These are phyloP conservation scores for Solenopsis invicta DNA, from an alignment of 1,140 invertebrate genomes.

Conservation along the genomic window DNA sequence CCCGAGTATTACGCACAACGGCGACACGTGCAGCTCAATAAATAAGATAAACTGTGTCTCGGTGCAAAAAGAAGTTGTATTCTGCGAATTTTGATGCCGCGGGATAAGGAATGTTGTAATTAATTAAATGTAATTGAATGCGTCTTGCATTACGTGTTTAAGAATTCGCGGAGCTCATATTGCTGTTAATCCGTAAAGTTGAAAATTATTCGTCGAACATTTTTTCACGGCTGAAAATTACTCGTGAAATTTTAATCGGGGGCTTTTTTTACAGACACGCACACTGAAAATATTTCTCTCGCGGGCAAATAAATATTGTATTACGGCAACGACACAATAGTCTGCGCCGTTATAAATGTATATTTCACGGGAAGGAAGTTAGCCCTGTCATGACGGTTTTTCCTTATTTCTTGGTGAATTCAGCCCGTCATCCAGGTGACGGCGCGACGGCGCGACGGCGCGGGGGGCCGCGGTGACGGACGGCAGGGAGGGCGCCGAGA, in stretches of 20 bases:
- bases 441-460: slow-evolving; percentile 11
- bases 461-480: not conserved
- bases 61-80: not conserved
- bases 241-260: slow-evolving; percentile 7
- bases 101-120: not conserved
- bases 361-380: not conserved
- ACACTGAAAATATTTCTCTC: not conserved
- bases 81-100: not conserved
- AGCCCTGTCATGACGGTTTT: not conserved
- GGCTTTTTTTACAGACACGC: not conserved
- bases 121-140: not conserved
- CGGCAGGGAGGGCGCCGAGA: slow-evolving; percentile 36
- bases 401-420: slow-evolving; percentile 37
- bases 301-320: slow-evolving; percentile 6
- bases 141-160: not conserved
- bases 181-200: not conserved
- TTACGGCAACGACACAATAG: not conserved
- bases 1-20: not conserved
- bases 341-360: slow-evolving; percentile 16
- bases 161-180: not conserved
- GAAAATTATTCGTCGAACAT: not conserved
- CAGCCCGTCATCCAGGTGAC: slow-evolving; percentile 44
- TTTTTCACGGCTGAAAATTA: not conserved
- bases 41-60: slow-evolving; percentile 23
- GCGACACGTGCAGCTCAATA: not conserved